Evolutionary conservation across 2,797 vertebrate genomes (phyloP).

Genomic region (Pangasius macronema): DNA sequence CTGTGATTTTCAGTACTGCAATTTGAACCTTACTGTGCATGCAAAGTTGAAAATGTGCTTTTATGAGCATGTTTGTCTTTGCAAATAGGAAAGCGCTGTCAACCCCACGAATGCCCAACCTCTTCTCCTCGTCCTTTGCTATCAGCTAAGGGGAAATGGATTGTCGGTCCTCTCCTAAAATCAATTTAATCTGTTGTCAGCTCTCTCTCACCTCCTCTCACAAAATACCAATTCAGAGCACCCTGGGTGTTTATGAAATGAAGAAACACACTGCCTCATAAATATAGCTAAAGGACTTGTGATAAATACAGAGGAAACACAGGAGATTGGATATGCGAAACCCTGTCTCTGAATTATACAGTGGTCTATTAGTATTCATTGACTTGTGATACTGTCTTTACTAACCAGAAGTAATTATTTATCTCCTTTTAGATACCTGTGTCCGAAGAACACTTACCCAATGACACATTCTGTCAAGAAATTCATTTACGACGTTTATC

Average conservation of each 20-base stretch:
- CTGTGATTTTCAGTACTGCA: conserved; percentile 11
- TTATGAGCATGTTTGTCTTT: conserved; percentile 67
- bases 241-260: conserved; percentile 69
- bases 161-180: conserved; percentile 66
- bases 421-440: neutral
- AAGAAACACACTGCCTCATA: conserved; percentile 65
- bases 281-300: conserved; percentile 61
- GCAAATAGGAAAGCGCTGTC: conserved; percentile 62
- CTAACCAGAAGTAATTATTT: neutral
- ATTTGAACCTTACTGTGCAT: conserved; percentile 62
- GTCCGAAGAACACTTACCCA: conserved; percentile 29
- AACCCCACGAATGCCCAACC: conserved; percentile 51
- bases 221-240: conserved; percentile 60
- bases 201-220: conserved; percentile 60
- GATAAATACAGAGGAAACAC: conserved; percentile 35
- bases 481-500: conserved; percentile 51
- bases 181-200: conserved; percentile 71
- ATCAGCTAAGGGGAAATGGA: conserved; percentile 68
- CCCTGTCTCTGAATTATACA: neutral
- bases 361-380: neutral
- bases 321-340: neutral
- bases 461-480: conserved; percentile 25
- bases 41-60: conserved; percentile 62
- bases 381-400: neutral
- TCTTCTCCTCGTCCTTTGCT: conserved; percentile 52